These are phyloP conservation scores for Trigoniulus corallinus DNA, from an alignment of 1,140 invertebrate genomes.

Conservation along the genomic window DNA sequence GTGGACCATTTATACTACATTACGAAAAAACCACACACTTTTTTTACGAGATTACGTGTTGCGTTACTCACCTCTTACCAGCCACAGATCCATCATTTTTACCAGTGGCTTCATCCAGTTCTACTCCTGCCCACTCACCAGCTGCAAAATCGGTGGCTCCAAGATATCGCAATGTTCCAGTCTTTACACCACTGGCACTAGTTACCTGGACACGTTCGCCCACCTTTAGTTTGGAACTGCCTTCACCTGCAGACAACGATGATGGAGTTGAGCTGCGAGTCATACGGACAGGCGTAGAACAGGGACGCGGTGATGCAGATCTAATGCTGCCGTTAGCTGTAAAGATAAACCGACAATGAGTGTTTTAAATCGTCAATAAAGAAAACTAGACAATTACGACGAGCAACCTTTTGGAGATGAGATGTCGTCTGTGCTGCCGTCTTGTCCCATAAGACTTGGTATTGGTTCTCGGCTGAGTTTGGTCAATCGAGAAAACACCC, in stretches of 20 bases:
- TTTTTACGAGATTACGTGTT: slow-evolving; percentile 4
- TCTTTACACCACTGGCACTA: slow-evolving; percentile 63
- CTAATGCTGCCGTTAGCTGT: background rate
- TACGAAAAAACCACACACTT: background rate
- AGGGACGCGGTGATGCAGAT: background rate
- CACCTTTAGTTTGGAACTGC: slow-evolving; percentile 43
- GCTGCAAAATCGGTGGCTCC: slow-evolving; percentile 74
- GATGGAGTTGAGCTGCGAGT: background rate
- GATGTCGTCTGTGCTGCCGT: background rate
- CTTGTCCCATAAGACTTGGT: slow-evolving; percentile 2
- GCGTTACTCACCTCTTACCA: slow-evolving; percentile 40
- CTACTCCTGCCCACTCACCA: slow-evolving; percentile 87
- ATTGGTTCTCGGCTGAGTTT: slow-evolving; percentile 56
- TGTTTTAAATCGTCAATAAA: too few species aligned
- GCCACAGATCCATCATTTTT: slow-evolving; percentile 92
- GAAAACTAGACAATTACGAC: background rate
- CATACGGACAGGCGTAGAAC: background rate
- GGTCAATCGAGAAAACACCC: slow-evolving; percentile 80
- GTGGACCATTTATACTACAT: background rate
- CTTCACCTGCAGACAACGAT: slow-evolving; percentile 10
- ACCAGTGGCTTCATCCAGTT: slow-evolving; percentile 78
- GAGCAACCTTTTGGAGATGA: slow-evolving; percentile 1
- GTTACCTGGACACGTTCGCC: slow-evolving; percentile 84
- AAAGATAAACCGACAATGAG: background rate
- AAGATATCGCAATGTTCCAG: slow-evolving; percentile 65